Evolutionary conservation across 1,140 invertebrate genomes (phyloP).

Genomic region (Chrysomallon squamiferum): DNA sequence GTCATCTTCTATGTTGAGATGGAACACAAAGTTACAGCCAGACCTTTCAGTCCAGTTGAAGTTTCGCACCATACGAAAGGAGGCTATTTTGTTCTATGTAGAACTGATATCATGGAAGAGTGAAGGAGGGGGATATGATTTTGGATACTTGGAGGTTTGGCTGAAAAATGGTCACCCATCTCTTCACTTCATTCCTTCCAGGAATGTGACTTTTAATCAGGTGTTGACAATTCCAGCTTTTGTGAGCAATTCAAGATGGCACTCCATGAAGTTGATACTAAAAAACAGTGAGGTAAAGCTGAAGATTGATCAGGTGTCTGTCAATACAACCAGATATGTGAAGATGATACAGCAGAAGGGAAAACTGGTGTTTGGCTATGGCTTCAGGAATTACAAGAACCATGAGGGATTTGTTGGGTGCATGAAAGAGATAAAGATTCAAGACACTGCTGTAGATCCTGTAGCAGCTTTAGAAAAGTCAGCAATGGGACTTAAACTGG

Average conservation of each 20-base stretch:
- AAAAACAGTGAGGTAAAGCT: conserved; percentile 34
- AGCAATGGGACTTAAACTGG: conserved; percentile 83
- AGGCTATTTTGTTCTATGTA: conserved; percentile 84
- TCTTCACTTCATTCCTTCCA: conserved; percentile 41
- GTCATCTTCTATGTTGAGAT: conserved; percentile 67
- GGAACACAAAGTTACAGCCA: conserved; percentile 72
- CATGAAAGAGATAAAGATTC: conserved; percentile 86
- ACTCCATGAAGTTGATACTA: conserved; percentile 77
- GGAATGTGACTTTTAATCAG: conserved; percentile 27
- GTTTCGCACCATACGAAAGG: conserved; percentile 83
- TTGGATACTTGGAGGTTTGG: conserved; percentile 80
- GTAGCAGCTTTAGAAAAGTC: conserved; percentile 77
- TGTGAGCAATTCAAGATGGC: conserved; percentile 66
- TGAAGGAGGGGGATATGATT: conserved; percentile 70
- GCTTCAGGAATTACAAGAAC: conserved; percentile 31
- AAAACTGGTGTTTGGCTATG: conserved; percentile 38
- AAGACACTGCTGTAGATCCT: conserved; percentile 76
- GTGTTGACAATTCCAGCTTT: conserved; percentile 35
- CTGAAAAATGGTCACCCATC: conserved; percentile 27
- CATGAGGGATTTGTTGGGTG: conserved; percentile 82
- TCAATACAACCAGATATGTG: conserved; percentile 16
- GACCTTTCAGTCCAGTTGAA: conserved; percentile 83
- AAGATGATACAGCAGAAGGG: conserved; percentile 27
- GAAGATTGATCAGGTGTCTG: conserved; percentile 29
- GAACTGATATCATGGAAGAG: conserved; percentile 66